A percentile compares a stretch with the other conserved stretches of the same genome.
Conservation (phyloP, 2,113 vertebrate species). For the Megalops atlanticus region DNA sequence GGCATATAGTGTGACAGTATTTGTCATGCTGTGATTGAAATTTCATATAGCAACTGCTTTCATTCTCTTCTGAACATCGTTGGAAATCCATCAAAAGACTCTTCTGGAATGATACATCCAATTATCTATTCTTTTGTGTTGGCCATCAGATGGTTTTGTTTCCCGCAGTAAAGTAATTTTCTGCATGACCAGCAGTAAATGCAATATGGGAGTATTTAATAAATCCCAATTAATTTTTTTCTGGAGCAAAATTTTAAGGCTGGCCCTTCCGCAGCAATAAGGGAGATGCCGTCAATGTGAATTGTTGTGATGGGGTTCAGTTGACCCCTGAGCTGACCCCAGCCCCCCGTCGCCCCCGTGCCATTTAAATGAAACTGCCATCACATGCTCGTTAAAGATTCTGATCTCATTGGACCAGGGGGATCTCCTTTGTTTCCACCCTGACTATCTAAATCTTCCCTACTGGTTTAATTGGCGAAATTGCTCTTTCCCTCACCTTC, state of each 20-base stretch:
- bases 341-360: too few relatives aligned
- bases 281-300: slow-evolving; percentile 45
- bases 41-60: background rate
- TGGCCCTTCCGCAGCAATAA: slow-evolving; percentile 58
- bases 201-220: slow-evolving; percentile 66
- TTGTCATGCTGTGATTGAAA: background rate
- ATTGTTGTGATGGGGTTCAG: background rate
- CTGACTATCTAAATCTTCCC: too few relatives aligned
- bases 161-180: slow-evolving; percentile 74
- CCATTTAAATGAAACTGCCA: too few relatives aligned
- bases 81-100: background rate
- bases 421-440: too few relatives aligned
- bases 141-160: slow-evolving; percentile 60
- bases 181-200: slow-evolving; percentile 70
- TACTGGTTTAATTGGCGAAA: too few relatives aligned
- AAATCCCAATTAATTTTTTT: slow-evolving; percentile 70
- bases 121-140: slow-evolving; percentile 61
- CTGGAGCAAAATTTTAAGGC: slow-evolving; percentile 70
- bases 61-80: background rate
- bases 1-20: background rate
- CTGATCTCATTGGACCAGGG: too few relatives aligned
- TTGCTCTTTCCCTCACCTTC: too few relatives aligned
- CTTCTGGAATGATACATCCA: slow-evolving; percentile 59
- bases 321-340: too few relatives aligned
- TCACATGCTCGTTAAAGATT: too few relatives aligned